Base-by-base conservation (phyloP, 2,797 vertebrate genomes). In the Triplophysa yarkandensis region DNA sequence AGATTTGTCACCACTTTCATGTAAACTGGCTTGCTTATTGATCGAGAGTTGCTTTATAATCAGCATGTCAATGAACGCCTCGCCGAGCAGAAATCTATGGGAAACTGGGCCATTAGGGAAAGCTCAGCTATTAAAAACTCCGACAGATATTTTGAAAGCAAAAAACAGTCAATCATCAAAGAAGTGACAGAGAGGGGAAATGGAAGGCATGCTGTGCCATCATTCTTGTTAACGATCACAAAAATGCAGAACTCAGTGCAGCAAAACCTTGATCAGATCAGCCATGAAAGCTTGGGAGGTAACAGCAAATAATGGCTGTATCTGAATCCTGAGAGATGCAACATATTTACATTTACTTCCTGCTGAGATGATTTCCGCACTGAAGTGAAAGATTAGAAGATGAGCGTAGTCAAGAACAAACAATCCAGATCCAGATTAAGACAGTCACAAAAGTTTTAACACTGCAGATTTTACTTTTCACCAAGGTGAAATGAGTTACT, bases 1-100 rank as follows among this genome's bases (percentile, higher is more conserved):
- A 61, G 71, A 58, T 67, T 75, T 65, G 77, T 70, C 66, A 60
- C 30, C 27, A 39, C 27, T 44, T 43, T 3, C 7, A 43, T 46
- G 57, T 46, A 76, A 76, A 64, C 11, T 39, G 68, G 64, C 68
- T 54, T 55, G 34, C 28, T 57, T 55, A 78, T 78, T 25, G 72
- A 81, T 76, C 34, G 5, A 3, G 32, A 60, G 43, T 44, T 27
- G 14, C 76, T 68, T 67, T 76, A 68, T 76, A 78, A 76, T 76
- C 34, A 58, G 50, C 62, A 66, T 58, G 68, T 75, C 55, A 27
- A 71, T 72, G 50, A 55, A 69, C 2, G 25, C 39, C 48, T 78
- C 61, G 48, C 63, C 19, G 50, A 63, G 61, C 16, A 71, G 48
- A 63, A 78, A 71, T 50, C 44, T 68, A 75, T 61, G 36, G 63